These are phyloP conservation scores for Gallinago jamesoni DNA, from an alignment of 2,113 vertebrate genomes.

Conservation along the genomic window DNA sequence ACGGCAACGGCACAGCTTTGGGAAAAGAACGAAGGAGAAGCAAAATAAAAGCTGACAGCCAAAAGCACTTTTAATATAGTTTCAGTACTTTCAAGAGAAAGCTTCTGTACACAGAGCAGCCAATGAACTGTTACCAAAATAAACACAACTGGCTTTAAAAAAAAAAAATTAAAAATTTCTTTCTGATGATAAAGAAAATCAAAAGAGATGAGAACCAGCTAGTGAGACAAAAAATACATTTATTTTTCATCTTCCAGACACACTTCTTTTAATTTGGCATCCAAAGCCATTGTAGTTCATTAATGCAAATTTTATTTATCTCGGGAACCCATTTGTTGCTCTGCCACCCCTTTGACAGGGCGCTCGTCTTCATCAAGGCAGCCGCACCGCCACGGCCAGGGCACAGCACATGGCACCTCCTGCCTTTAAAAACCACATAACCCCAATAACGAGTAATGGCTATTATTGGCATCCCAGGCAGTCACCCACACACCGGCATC, in stretches of 20 bases:
- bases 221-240: background rate
- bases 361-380: slow-evolving; percentile 43
- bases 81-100: slow-evolving; percentile 63
- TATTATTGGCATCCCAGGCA: background rate
- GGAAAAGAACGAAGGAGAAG: slow-evolving; percentile 43
- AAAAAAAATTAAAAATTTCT: slow-evolving; percentile 26
- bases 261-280: slow-evolving; percentile 37
- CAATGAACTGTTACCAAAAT: slow-evolving; percentile 60
- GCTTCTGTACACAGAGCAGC: slow-evolving; percentile 33
- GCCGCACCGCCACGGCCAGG: background rate
- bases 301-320: slow-evolving; percentile 59
- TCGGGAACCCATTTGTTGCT: slow-evolving; percentile 17
- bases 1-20: slow-evolving; percentile 35
- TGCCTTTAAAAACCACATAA: background rate
- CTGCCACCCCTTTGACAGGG: slow-evolving; percentile 31
- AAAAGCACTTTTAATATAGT: slow-evolving; percentile 59
- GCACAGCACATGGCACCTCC: background rate
- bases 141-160: slow-evolving; percentile 44
- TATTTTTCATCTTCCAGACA: slow-evolving; percentile 33
- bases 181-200: slow-evolving; percentile 47
- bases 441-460: background rate
- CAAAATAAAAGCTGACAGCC: slow-evolving; percentile 65
- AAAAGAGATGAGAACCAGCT: background rate
- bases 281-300: slow-evolving; percentile 14
- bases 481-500: background rate